Evolutionary conservation across 2,113 vertebrate genomes (phyloP), one percentile per base, ranked within the genome.

Genomic region (Callocephalon fimbriatum): DNA sequence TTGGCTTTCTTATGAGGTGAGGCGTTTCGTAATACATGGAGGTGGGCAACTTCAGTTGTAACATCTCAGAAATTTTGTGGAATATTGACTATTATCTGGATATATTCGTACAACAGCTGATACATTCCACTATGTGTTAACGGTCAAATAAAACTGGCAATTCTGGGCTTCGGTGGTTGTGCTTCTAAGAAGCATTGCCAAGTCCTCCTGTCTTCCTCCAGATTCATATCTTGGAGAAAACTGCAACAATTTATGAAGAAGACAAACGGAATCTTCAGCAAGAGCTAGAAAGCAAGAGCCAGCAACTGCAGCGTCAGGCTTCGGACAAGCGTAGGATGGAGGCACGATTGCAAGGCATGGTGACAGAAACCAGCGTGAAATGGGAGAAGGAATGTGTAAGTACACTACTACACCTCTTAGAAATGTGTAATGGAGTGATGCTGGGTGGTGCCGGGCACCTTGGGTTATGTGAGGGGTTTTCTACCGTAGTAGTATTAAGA

Each of bases 381-480:
- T 99, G 99, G 99, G 99, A 99, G 94, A 99, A 99, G 94, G 99
- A 99, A 95, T 99, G 99, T 61, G 99, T 99, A 90, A 99, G 99
- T 99, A 31, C 15, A 4, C 20, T 26, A 3, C n/a, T 3, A 0
- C 10, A 7, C 9, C 12, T 18, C 1, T 14, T 38, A 15, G 21
- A 38, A 32, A 4, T 9, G 16, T 5, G 18, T 29, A 7, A 23
- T 1, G 29, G 42, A 29, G 29, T 48, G 14, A 8, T 11, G 35
- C 31, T 53, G 22, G 19, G 54, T 20, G 40, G 4, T 23, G 15
- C 32, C 5, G 19, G 37, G 35, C 2, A 4, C 8, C 29, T 80
- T 40, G 29, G 0, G 51, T 65, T 16, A 27, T 20, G 27, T 32
- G 71, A 12, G 47, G 26, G 8, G 14, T 40, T 25, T 51, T 47